These are phyloP conservation scores for Orthosia cruda DNA, from an alignment of 2,888 invertebrate species.

Conservation along the genomic window DNA sequence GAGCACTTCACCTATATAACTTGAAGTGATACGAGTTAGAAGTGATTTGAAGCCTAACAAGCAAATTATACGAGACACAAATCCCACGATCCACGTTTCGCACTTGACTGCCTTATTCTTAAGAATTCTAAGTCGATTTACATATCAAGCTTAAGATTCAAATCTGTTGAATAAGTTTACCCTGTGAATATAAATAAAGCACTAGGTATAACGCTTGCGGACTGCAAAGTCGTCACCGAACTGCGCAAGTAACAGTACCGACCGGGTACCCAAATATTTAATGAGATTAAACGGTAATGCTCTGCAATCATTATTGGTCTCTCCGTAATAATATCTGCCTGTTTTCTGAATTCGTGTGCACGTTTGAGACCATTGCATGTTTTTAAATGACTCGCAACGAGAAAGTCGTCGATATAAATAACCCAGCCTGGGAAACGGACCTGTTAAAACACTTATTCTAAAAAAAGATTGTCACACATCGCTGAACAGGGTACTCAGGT, in stretches of 20 bases:
- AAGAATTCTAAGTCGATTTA: slow-evolving; percentile 79
- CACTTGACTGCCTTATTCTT: slow-evolving; percentile 74
- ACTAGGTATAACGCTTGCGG: slow-evolving; percentile 78
- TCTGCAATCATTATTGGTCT: slow-evolving; percentile 71
- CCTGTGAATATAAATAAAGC: slow-evolving; percentile 83
- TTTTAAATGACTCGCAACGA: slow-evolving; percentile 65
- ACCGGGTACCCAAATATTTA: slow-evolving; percentile 70
- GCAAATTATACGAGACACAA: slow-evolving; percentile 63
- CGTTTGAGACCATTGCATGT: slow-evolving; percentile 65
- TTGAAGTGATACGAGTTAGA: slow-evolving; percentile 1
- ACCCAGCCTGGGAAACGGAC: slow-evolving; percentile 52
- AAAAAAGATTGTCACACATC: slow-evolving; percentile 47
- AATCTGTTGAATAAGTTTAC: slow-evolving; percentile 81
- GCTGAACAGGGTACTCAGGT: slow-evolving; percentile 33
- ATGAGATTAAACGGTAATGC: slow-evolving; percentile 77
- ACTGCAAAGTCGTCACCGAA: slow-evolving; percentile 77
- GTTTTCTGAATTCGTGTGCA: slow-evolving; percentile 58
- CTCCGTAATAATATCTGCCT: slow-evolving; percentile 50
- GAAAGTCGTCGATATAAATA: slow-evolving; percentile 60
- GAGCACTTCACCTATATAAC: background rate
- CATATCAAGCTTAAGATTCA: slow-evolving; percentile 80
- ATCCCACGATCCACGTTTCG: slow-evolving; percentile 67
- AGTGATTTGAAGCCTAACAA: slow-evolving; percentile 43
- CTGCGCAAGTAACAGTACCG: slow-evolving; percentile 74
- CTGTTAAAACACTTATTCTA: slow-evolving; percentile 40